A percentile compares a stretch with the other conserved stretches of the same genome.
Evolutionary conservation across 2,888 invertebrate species (phyloP).

Genomic region (Neoscelio sp.): DNA sequence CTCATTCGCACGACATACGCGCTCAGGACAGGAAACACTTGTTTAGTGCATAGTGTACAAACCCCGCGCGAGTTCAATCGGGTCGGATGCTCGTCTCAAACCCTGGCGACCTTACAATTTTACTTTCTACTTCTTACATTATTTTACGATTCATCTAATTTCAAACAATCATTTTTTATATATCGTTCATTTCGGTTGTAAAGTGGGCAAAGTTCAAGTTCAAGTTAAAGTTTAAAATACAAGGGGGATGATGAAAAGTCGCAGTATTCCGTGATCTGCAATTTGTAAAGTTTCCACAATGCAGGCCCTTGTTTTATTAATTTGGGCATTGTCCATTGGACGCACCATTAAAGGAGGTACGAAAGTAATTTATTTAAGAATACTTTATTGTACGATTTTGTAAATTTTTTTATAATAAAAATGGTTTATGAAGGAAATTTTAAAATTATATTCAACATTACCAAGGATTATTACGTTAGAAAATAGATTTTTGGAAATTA

Average conservation of each 20-base stretch:
- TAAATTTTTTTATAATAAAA: too few relatives aligned
- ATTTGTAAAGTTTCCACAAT: conserved; percentile 21
- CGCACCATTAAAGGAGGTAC: conserved; percentile 38
- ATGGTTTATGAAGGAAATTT: too few relatives aligned
- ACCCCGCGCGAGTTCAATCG: conserved; percentile 71
- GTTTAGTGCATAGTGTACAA: conserved; percentile 74
- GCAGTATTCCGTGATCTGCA: conserved; percentile 12
- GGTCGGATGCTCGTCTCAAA: conserved; percentile 54
- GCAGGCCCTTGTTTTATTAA: conserved; percentile 11
- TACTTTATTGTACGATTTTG: too few relatives aligned
- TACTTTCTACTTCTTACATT: conserved; percentile 60
- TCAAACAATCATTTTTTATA: too few relatives aligned
- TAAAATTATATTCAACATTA: not conserved
- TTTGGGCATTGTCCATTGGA: conserved; percentile 31
- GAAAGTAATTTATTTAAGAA: not conserved
- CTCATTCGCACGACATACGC: conserved; percentile 75
- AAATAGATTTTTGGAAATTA: too few relatives aligned
- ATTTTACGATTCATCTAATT: not conserved
- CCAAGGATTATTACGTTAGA: too few relatives aligned
- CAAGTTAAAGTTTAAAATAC: too few relatives aligned
- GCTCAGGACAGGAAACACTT: conserved; percentile 79
- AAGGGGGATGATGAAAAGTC: conserved; percentile 38
- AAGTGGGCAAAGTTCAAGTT: too few relatives aligned
- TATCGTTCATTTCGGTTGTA: too few relatives aligned
- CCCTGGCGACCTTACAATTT: conserved; percentile 64